These are phyloP conservation scores for Rattus rattus DNA, from an alignment of 2,113 vertebrate species.

Conservation along the genomic window DNA sequence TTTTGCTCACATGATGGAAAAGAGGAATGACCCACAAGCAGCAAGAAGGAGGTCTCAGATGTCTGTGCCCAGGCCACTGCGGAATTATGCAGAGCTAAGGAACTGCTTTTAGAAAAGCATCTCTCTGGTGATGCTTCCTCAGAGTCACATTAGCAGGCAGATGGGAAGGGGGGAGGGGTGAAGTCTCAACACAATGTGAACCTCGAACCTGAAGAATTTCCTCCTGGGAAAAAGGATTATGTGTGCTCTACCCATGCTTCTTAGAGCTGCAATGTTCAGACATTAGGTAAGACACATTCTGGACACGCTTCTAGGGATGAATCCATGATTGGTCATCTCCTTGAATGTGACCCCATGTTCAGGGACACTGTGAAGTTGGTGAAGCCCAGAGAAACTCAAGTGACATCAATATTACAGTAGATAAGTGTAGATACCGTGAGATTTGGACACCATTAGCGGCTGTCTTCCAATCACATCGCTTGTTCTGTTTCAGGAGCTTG, in stretches of 20 bases:
- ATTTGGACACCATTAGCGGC: not conserved
- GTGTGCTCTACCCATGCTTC: not conserved
- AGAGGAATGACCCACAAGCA: not conserved
- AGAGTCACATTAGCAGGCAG: not conserved
- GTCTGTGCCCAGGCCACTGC: not conserved
- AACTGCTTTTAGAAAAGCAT: not conserved
- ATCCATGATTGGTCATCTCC: not conserved
- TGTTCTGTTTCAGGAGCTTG: not conserved
- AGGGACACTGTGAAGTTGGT: not conserved
- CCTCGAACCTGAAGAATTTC: not conserved
- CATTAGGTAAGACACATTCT: not conserved
- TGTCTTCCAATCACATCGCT: not conserved
- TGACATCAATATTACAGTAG: not conserved
- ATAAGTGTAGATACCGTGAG: not conserved
- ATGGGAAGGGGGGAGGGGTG: accelerated
- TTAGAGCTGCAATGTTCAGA: not conserved
- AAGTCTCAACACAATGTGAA: not conserved
- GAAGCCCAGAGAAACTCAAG: not conserved
- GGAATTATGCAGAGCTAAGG: not conserved
- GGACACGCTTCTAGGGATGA: not conserved
- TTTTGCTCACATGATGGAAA: constrained; percentile 52
- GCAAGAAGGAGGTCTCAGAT: not conserved
- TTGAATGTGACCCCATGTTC: not conserved
- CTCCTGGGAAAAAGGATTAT: not conserved
- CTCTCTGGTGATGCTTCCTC: not conserved